phyloP scores from a whole-genome alignment of 2,113 vertebrate genomes.

The Andinoacara biseriatus region DNA sequence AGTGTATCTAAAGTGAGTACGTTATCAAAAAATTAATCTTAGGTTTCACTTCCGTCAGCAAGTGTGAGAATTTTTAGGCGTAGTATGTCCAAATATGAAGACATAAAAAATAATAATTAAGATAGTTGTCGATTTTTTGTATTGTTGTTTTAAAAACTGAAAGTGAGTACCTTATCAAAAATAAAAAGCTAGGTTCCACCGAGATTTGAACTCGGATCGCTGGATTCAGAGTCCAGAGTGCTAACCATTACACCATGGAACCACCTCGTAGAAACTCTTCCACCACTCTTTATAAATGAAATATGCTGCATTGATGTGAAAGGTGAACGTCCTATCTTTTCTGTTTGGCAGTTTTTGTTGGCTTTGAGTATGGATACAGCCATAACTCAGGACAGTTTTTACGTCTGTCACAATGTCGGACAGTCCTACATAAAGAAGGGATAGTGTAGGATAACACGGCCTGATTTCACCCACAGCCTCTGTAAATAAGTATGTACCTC shows the following conservation, averaged over 20 bases:
- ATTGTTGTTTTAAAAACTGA: too few species aligned
- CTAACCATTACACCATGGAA: slow-evolving; percentile 89
- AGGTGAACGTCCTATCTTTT: too few species aligned
- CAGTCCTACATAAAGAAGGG: not conserved
- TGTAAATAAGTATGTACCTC: not conserved
- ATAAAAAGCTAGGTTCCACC: slow-evolving; percentile 72
- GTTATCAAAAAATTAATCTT: too few species aligned
- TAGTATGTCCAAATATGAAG: not conserved
- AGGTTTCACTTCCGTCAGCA: not conserved
- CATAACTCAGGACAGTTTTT: not conserved
- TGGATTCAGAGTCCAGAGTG: slow-evolving; percentile 89
- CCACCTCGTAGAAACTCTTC: not conserved
- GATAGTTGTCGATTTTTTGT: too few species aligned
- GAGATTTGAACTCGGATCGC: slow-evolving; percentile 86
- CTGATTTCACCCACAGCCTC: not conserved
- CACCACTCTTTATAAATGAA: too few species aligned
- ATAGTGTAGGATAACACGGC: not conserved
- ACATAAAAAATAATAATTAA: not conserved
- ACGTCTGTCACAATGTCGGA: not conserved
- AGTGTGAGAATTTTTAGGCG: not conserved
- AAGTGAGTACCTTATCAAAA: too few species aligned
- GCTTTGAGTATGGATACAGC: not conserved
- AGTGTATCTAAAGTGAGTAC: too few species aligned
- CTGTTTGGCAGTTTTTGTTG: not conserved
- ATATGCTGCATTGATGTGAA: too few species aligned